These are phyloP conservation scores for Onychomys torridus DNA, from an alignment of 2,797 vertebrate species.

Conservation along the genomic window DNA sequence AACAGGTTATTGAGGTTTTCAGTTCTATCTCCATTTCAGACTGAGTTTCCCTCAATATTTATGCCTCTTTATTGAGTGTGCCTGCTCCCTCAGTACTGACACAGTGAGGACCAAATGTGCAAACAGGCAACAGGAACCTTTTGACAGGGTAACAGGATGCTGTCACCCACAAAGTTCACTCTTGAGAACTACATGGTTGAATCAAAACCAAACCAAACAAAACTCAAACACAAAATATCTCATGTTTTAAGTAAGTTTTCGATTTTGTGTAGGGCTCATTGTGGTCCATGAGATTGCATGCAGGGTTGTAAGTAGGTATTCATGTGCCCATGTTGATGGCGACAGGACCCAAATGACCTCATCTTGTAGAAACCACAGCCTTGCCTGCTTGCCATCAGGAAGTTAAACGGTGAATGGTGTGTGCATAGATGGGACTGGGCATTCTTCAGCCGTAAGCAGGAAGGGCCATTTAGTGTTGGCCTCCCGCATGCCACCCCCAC, in stretches of 20 bases:
- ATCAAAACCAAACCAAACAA: not conserved
- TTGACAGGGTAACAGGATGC: not conserved
- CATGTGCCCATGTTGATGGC: not conserved
- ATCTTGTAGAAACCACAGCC: not conserved
- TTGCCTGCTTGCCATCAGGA: not conserved
- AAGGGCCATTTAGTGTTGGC: not conserved
- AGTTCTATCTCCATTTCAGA: not conserved
- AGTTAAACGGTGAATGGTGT: not conserved
- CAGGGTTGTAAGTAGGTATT: not conserved
- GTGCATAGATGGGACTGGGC: too few relatives aligned
- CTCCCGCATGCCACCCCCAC: rapidly evolving
- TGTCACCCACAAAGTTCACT: not conserved
- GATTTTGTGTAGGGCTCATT: not conserved
- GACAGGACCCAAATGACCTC: not conserved
- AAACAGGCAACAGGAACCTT: not conserved
- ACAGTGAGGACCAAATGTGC: not conserved
- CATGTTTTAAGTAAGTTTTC: not conserved
- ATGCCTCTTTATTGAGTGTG: not conserved
- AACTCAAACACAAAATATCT: not conserved
- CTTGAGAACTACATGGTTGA: not conserved
- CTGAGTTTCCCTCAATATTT: not conserved
- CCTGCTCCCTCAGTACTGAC: not conserved
- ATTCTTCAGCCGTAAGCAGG: not conserved
- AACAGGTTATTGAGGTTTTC: not conserved
- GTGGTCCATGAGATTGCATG: not conserved